Evolutionary conservation across 2,888 invertebrate species (phyloP), one percentile per base, ranked within the genome.

Genomic region (Nasonia oneida): DNA sequence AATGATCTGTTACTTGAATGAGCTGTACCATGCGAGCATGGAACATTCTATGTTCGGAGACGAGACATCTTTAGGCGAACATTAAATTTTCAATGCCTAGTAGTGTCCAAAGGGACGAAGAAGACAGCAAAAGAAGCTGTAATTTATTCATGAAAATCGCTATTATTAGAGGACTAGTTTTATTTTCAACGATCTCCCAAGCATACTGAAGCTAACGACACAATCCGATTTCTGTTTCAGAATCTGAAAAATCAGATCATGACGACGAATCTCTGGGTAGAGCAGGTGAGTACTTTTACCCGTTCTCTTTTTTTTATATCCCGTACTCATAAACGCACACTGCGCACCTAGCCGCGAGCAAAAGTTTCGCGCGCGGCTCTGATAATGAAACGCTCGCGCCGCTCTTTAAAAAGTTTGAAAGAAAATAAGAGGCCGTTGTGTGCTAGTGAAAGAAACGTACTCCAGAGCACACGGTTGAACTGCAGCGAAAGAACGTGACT

Each of bases 241-340:
- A 99, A 98, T 95, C 96, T 99, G 95, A 98, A 98, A 95, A 98
- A 98, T 95, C 98, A 99, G 96, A 98, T 99, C 93, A 98, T 99
- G 98, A 98, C 98, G 93, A 98, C 98, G 93, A 99, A 98, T 95
- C 98, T 99, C 90, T 99, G 98, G 98, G 97, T 99, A 91, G 98
- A 98, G 94, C 98, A 98, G 96, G 98, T 98, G 94, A 96, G 96
- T 73, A 33, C 12, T 47, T 12, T 8, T 8, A 37, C 37, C 18
- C 39, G 37, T 39, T 33, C 39, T n/a, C 3, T 14, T 37, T 18
- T 4, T 15, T 37, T 10, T 14, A 33, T 23, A 39, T 6, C 8
- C 39, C 18, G 39, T 0, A 14, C 29, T 2, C 64, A 29, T 1
- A 67, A 3, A 29, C 29, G 3, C 2, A 29, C 15, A 8, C 6